These are phyloP conservation scores for Hyles vespertilio DNA, from an alignment of 1,140 invertebrate genomes.

Conservation along the genomic window DNA sequence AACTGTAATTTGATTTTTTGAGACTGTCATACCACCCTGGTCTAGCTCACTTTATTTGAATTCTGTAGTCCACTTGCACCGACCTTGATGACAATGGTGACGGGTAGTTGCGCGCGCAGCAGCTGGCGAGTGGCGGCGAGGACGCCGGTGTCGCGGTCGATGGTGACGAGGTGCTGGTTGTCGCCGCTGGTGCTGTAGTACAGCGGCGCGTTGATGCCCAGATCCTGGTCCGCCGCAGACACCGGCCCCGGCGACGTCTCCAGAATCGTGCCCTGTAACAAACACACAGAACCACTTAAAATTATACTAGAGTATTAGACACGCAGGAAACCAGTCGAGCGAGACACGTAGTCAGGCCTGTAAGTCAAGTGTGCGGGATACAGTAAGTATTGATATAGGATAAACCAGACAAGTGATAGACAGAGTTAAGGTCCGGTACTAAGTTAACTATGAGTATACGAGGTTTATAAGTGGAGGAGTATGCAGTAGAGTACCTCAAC, in stretches of 20 bases:
- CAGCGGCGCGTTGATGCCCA: conserved; percentile 86
- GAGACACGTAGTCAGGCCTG: too few relatives aligned
- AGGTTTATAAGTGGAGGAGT: neutral
- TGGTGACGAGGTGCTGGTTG: conserved; percentile 69
- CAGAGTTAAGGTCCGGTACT: neutral
- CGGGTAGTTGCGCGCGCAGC: conserved; percentile 79
- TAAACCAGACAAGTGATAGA: too few relatives aligned
- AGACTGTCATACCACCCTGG: too few relatives aligned
- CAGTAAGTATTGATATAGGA: too few relatives aligned
- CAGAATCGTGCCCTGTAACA: neutral
- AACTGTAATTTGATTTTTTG: too few relatives aligned
- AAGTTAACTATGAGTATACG: neutral
- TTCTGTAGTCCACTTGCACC: neutral
- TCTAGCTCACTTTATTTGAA: too few relatives aligned
- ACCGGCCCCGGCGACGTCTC: conserved; percentile 77
- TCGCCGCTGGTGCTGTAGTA: conserved; percentile 81
- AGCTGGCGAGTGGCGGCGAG: conserved; percentile 79
- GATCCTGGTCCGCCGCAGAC: conserved; percentile 86
- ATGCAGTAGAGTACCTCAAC: conserved; percentile 67
- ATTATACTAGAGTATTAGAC: too few relatives aligned
- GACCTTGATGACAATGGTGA: conserved; percentile 84
- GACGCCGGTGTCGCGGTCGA: conserved; percentile 68
- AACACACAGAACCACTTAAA: too few relatives aligned
- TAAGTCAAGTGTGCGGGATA: too few relatives aligned
- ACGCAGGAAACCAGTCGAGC: too few relatives aligned